These are phyloP conservation scores for Dione juno DNA, from an alignment of 2,888 invertebrate genomes.

Conservation along the genomic window DNA sequence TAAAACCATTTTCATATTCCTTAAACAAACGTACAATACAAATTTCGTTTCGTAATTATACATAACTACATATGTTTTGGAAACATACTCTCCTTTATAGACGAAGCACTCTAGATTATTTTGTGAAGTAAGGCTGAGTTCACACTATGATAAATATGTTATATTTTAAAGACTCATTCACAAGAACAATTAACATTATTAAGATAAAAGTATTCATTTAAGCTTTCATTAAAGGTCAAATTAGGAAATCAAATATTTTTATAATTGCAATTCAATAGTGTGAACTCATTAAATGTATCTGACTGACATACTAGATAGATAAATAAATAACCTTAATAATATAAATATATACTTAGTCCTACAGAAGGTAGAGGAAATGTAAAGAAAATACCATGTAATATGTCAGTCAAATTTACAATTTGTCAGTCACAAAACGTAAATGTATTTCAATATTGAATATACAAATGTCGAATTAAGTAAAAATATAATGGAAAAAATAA, in stretches of 20 bases:
- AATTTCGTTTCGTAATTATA: constrained; percentile 66
- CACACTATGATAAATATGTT: constrained; percentile 24
- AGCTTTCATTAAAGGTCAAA: not conserved
- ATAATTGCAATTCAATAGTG: not conserved
- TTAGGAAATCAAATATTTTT: not conserved
- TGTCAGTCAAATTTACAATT: constrained; percentile 12
- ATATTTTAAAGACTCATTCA: too few species aligned
- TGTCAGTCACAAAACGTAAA: not conserved
- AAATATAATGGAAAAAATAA: not conserved
- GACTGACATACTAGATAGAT: constrained; percentile 20
- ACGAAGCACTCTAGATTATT: constrained; percentile 56
- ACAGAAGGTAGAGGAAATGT: not conserved
- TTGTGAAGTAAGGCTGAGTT: constrained; percentile 29
- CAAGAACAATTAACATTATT: too few species aligned
- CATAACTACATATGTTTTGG: constrained; percentile 68
- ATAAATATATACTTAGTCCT: not conserved
- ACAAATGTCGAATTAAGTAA: constrained; percentile 10
- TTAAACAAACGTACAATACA: constrained; percentile 60
- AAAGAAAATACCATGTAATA: not conserved
- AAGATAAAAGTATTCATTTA: too few species aligned
- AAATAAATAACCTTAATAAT: not conserved
- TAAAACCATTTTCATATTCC: constrained; percentile 54
- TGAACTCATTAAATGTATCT: constrained; percentile 19
- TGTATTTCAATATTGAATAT: not conserved
- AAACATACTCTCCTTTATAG: constrained; percentile 64